These are phyloP conservation scores for Eumerus sabulonum DNA, from an alignment of 2,888 invertebrate genomes.

Conservation along the genomic window DNA sequence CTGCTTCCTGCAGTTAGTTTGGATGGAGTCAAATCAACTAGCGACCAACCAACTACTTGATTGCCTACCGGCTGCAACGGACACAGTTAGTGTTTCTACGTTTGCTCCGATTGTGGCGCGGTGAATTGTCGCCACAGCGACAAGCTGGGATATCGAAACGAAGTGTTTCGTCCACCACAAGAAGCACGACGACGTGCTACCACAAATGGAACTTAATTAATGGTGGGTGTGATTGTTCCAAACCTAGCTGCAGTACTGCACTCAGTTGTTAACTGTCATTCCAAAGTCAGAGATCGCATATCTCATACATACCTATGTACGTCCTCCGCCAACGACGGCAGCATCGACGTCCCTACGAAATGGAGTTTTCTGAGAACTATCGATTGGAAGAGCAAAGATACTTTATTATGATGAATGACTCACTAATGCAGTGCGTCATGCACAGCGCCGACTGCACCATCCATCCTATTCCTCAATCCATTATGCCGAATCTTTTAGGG, in stretches of 20 bases:
- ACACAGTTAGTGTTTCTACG: conserved; percentile 13
- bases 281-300: conserved; percentile 43
- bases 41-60: conserved; percentile 9
- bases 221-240: conserved; percentile 62
- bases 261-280: conserved; percentile 57
- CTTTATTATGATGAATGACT: conserved; percentile 50
- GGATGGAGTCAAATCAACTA: not conserved
- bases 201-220: conserved; percentile 64
- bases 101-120: conserved; percentile 37
- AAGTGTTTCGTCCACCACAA: conserved; percentile 34
- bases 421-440: conserved; percentile 24
- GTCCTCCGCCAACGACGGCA: not conserved
- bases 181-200: conserved; percentile 18
- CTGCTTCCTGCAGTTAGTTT: too few relatives aligned
- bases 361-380: not conserved
- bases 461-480: too few relatives aligned
- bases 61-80: conserved; percentile 33
- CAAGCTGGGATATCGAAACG: conserved; percentile 28
- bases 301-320: conserved; percentile 5
- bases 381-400: not conserved
- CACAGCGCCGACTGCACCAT: not conserved
- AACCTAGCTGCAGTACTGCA: conserved; percentile 11
- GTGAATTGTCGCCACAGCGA: not conserved
- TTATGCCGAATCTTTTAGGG: too few relatives aligned
- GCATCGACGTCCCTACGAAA: too few relatives aligned